phyloP scores from a whole-genome alignment of 2,113 vertebrate genomes.

The Triplophysa siluroides region DNA sequence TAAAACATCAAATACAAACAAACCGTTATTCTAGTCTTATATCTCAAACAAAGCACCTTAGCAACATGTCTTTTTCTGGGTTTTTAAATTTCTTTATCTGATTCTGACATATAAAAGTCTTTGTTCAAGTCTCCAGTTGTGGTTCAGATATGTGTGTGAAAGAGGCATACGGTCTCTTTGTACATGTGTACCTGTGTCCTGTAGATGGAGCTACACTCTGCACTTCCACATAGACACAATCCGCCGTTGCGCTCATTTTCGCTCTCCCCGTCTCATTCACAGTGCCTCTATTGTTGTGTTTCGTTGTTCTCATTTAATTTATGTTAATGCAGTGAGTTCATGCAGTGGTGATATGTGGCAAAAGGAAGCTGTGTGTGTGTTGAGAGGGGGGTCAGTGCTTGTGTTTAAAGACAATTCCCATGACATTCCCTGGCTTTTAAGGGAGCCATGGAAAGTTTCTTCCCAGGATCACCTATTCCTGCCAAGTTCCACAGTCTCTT shows the following conservation, averaged over 20 bases:
- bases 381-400: constrained; percentile 53
- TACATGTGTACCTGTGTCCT: constrained; percentile 67
- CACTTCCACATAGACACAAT: constrained; percentile 66
- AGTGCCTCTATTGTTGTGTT: constrained; percentile 84
- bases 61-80: too few relatives aligned
- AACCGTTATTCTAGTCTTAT: too few relatives aligned
- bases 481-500: constrained; percentile 82
- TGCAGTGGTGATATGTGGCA: constrained; percentile 78
- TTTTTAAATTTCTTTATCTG: too few relatives aligned
- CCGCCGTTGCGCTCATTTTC: constrained; percentile 55
- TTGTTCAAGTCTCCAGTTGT: too few relatives aligned
- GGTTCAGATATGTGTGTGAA: too few relatives aligned
- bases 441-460: constrained; percentile 78
- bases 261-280: constrained; percentile 61
- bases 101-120: too few relatives aligned
- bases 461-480: constrained; percentile 88
- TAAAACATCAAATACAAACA: too few relatives aligned
- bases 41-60: too few relatives aligned
- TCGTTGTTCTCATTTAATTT: constrained; percentile 76
- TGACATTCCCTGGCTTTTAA: constrained; percentile 74
- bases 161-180: not conserved
- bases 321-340: constrained; percentile 80
- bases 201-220: constrained; percentile 95
- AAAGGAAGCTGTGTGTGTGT: constrained; percentile 21
- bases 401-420: constrained; percentile 79